Base-by-base conservation (phyloP, 2,888 invertebrate species). In the Hoplodrina ambigua region DNA sequence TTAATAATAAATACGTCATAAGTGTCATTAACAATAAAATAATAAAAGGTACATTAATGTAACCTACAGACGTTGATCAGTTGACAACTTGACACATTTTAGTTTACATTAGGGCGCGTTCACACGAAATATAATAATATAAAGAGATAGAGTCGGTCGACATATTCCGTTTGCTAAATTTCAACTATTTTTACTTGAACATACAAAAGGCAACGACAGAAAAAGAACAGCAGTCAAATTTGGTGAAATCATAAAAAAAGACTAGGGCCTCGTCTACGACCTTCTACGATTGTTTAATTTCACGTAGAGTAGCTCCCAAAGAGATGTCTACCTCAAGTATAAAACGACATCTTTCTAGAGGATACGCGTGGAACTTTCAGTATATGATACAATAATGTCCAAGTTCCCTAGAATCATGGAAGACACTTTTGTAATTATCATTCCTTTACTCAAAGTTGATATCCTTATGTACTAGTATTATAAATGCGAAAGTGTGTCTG, bases 251-350 rank as follows among this genome's bases (percentile, higher is more conserved):
- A 33, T 33, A 33, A 33, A 33, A 33, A 33, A 33, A 33, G 7
- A 33, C 33, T 33, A 5, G 5, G 5, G 30, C 30, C 25, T 59
- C 30, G 46, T 19, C 19, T 37, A 25, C 53, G 53, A 66, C 25
- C 54, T 41, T 63, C n/a, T 73, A 49, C 15, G 37, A 46, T 13
- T 37, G 37, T 37, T 75, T 75, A 66, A 66, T 56, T 73, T 67
- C 17, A 67, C 52, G 67, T 66, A 33, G 19, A 53, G 46, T 4
- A 37, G 20, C n/a, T 69, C 7, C 44, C 33, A 49, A 44, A 44
- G 41, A 49, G 13, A 11, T 20, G 19, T 54, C 25, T 30, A 49
- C 11, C 4, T 52, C 20, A 15, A 17, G 15, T 25, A 13, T 37
- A 13, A 10, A 55, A 7, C 17, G 55, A 17, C n/a, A 37, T 37